phyloP scores from a whole-genome alignment of 2,113 vertebrate genomes.

The Ariopsis seemanni region DNA sequence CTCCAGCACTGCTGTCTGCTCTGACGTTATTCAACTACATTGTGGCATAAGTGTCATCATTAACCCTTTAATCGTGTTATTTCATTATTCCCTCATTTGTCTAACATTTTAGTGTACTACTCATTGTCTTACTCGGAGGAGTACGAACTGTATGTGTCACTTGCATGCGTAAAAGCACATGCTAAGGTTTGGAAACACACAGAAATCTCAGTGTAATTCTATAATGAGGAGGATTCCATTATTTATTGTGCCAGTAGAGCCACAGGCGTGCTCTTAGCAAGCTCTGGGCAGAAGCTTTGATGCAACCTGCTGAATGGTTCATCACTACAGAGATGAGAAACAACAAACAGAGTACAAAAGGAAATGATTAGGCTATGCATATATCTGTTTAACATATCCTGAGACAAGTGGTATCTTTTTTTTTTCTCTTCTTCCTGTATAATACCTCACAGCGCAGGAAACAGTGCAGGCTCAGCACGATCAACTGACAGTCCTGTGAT shows the following conservation, averaged over 20 bases:
- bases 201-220: constrained; percentile 21
- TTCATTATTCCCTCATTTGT: background rate
- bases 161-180: background rate
- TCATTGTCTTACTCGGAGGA: background rate
- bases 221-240: constrained; percentile 37
- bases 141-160: background rate
- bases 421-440: constrained; percentile 5
- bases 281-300: constrained; percentile 50
- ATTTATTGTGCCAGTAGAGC: constrained; percentile 42
- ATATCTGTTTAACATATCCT: constrained; percentile 14
- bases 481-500: background rate
- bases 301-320: constrained; percentile 46
- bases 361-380: constrained; percentile 3
- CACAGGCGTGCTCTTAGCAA: constrained; percentile 44
- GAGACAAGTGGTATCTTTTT: background rate
- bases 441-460: background rate
- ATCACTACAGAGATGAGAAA: constrained; percentile 32
- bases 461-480: background rate
- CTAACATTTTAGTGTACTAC: background rate
- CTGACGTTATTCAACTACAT: background rate
- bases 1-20: background rate
- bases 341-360: background rate
- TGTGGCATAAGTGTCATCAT: background rate
- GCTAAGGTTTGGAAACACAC: constrained; percentile 22
- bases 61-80: background rate